Evolutionary conservation across 2,888 invertebrate genomes (phyloP).

Genomic region (Eupithecia tripunctaria): DNA sequence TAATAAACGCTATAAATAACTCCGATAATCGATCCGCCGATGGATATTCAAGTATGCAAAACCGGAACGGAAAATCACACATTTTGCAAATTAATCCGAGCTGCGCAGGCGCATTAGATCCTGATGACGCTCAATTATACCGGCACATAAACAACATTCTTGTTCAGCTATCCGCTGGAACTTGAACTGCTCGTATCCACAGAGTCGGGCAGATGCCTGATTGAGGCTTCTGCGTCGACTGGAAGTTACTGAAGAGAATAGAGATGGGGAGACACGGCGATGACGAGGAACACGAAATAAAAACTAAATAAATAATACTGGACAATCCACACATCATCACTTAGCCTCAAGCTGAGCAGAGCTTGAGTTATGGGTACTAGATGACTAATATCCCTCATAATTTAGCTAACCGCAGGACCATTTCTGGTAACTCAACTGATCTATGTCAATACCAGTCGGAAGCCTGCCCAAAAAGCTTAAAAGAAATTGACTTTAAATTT

Average conservation of each 20-base stretch:
- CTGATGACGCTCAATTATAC: conserved; percentile 30
- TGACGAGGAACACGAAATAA: not conserved
- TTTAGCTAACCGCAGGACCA: too few relatives aligned
- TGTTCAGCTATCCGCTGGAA: conserved; percentile 16
- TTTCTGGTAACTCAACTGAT: too few relatives aligned
- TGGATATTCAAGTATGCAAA: conserved; percentile 22
- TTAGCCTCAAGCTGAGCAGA: too few relatives aligned
- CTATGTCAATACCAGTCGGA: too few relatives aligned
- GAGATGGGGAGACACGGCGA: not conserved
- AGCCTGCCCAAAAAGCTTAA: not conserved
- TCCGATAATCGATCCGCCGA: not conserved
- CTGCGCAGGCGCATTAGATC: conserved; percentile 23
- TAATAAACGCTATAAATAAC: conserved; percentile 6
- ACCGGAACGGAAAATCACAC: conserved; percentile 22
- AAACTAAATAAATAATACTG: too few relatives aligned
- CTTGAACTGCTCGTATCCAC: not conserved
- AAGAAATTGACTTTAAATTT: not conserved
- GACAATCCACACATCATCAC: too few relatives aligned
- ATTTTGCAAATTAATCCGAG: conserved; percentile 29
- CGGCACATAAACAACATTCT: conserved; percentile 29
- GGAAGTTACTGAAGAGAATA: not conserved
- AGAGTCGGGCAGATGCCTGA: not conserved
- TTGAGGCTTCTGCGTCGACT: not conserved
- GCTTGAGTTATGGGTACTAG: too few relatives aligned
- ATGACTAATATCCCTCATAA: too few relatives aligned